Conservation (phyloP, 2,888 invertebrate genomes). For the Microdon myrmicae region DNA sequence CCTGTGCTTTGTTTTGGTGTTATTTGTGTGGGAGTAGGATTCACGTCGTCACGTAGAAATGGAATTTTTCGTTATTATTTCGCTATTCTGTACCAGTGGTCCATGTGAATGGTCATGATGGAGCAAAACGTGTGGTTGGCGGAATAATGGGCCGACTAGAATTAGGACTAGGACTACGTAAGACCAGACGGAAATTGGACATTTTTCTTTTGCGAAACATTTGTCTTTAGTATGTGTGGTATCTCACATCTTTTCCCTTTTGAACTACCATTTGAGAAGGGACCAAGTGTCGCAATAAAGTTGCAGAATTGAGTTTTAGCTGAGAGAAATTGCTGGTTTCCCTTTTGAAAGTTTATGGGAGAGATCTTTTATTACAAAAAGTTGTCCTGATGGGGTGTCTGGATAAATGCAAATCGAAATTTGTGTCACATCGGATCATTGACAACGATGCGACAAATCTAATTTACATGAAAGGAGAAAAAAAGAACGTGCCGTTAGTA, state of each 20-base stretch:
- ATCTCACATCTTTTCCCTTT: not conserved
- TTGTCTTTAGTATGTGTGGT: constrained; percentile 4
- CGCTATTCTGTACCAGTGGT: constrained; percentile 34
- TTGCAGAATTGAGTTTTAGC: constrained; percentile 29
- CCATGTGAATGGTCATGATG: constrained; percentile 19
- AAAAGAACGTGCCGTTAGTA: too few species aligned
- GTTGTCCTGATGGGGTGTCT: not conserved
- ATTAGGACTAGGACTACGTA: too few species aligned
- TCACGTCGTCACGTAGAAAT: constrained; percentile 46
- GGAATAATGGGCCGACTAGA: not conserved
- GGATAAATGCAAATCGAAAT: constrained; percentile 21
- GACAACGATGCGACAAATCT: too few species aligned
- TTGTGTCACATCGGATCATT: constrained; percentile 17
- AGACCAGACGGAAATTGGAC: too few species aligned
- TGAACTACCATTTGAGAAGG: constrained; percentile 5
- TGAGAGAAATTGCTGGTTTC: constrained; percentile 15
- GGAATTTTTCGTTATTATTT: constrained; percentile 50
- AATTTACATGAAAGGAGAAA: too few species aligned
- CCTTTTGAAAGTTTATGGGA: too few species aligned
- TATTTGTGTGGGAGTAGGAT: too few species aligned
- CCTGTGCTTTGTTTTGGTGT: too few species aligned
- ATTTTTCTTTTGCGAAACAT: constrained; percentile 2
- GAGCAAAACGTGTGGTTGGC: not conserved
- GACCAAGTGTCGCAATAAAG: constrained; percentile 15
- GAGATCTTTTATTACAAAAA: too few species aligned